Evolutionary conservation across 2,113 vertebrate genomes (phyloP).

Genomic region (Neodontobutis hainanensis): DNA sequence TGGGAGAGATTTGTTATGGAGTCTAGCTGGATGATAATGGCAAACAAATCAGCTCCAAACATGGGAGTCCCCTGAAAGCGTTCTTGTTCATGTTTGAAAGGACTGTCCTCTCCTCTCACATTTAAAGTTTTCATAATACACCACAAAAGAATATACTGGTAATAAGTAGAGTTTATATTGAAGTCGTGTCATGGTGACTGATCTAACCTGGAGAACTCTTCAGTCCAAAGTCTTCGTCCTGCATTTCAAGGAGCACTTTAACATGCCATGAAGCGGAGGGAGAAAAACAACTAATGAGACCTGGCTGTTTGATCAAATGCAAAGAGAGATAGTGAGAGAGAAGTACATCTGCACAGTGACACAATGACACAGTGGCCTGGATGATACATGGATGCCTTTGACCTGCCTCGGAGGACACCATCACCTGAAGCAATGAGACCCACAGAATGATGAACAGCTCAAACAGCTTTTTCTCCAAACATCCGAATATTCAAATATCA

Average conservation of each 20-base stretch:
- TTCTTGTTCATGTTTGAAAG: slow-evolving; percentile 57
- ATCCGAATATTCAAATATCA: too few relatives aligned
- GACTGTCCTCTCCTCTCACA: slow-evolving; percentile 43
- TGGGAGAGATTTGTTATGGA: slow-evolving; percentile 76
- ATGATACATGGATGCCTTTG: slow-evolving; percentile 53
- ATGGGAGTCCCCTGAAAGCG: slow-evolving; percentile 51
- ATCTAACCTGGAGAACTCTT: slow-evolving; percentile 81
- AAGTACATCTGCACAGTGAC: slow-evolving; percentile 34
- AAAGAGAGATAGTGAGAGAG: slow-evolving; percentile 50
- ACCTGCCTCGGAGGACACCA: slow-evolving; percentile 7
- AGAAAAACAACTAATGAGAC: slow-evolving; percentile 72
- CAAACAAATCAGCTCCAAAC: slow-evolving; percentile 63
- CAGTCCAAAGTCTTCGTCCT: slow-evolving; percentile 78
- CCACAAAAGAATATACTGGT: neutral
- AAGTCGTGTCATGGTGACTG: slow-evolving; percentile 58
- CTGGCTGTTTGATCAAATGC: slow-evolving; percentile 51
- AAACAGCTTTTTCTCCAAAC: too few relatives aligned
- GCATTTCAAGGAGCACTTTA: slow-evolving; percentile 83
- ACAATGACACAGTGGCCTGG: slow-evolving; percentile 44
- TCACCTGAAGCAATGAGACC: slow-evolving; percentile 12
- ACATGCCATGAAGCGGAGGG: slow-evolving; percentile 72
- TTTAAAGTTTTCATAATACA: slow-evolving; percentile 15
- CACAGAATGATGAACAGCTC: too few relatives aligned
- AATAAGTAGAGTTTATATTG: slow-evolving; percentile 25
- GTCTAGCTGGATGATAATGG: slow-evolving; percentile 55